phyloP scores from a whole-genome alignment of 2,113 vertebrate genomes.

The Pangasianodon hypophthalmus region DNA sequence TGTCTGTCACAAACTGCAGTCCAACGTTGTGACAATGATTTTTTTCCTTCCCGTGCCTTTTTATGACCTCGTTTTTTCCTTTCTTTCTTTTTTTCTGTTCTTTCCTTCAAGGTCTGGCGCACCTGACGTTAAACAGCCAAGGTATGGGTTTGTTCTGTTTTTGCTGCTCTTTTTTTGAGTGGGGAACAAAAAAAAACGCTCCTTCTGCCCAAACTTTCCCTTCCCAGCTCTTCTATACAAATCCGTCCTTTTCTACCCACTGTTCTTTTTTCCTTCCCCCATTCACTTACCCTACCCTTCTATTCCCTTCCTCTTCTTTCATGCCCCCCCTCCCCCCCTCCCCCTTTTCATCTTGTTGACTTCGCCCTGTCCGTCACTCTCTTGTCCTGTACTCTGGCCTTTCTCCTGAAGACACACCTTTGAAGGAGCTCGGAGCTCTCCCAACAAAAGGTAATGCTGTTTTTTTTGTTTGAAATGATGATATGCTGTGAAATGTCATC shows the following conservation, averaged over 20 bases:
- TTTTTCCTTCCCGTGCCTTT: constrained; percentile 79
- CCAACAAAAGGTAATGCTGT: constrained; percentile 74
- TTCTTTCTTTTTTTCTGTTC: constrained; percentile 80
- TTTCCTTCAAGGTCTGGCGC: constrained; percentile 84
- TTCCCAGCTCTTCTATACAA: constrained; percentile 54
- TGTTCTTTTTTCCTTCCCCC: neutral
- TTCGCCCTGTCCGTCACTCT: constrained; percentile 63
- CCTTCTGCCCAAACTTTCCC: constrained; percentile 51
- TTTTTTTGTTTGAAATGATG: constrained; percentile 59
- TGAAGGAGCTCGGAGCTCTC: constrained; percentile 56
- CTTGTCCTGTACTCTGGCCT: constrained; percentile 73
- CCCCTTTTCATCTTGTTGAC: constrained; percentile 34
- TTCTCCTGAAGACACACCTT: constrained; percentile 70
- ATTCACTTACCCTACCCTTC: neutral
- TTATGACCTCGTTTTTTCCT: constrained; percentile 82
- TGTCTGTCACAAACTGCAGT: constrained; percentile 88
- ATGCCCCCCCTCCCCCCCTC: constrained; percentile 5
- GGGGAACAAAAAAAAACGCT: constrained; percentile 61
- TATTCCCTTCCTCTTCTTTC: constrained; percentile 25
- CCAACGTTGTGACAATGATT: constrained; percentile 84
- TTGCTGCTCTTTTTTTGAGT: constrained; percentile 54
- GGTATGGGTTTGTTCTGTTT: constrained; percentile 79
- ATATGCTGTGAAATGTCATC: constrained; percentile 60
- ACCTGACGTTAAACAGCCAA: constrained; percentile 85
- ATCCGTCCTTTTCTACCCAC: neutral